A percentile compares a stretch with the other conserved stretches of the same genome.
Evolutionary conservation across 1,140 invertebrate species (phyloP).

Genomic region (Zaprionus vittiger): DNA sequence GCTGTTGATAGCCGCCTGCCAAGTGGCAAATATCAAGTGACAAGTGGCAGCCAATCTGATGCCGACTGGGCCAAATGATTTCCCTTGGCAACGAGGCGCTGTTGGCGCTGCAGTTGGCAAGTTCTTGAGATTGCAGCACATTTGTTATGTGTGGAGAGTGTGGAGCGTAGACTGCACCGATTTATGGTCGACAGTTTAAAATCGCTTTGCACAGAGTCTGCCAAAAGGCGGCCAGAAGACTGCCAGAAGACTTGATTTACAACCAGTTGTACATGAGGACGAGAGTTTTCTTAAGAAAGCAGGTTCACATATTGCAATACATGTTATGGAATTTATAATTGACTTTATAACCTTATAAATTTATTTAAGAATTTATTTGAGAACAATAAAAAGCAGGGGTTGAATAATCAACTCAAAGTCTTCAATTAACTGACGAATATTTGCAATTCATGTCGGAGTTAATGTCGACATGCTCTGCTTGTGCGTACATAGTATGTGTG

Average conservation of each 20-base stretch:
- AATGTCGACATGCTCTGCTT: neutral
- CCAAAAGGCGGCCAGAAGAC: constrained; percentile 30
- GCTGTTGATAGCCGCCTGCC: neutral
- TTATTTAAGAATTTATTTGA: too few species aligned
- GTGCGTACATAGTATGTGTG: constrained; percentile 6
- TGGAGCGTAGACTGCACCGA: constrained; percentile 21
- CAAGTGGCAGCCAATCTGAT: constrained; percentile 9
- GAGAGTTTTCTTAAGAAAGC: neutral
- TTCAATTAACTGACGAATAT: neutral
- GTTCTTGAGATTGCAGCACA: constrained; percentile 1
- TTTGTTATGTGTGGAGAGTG: constrained; percentile 15
- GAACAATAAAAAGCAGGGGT: neutral
- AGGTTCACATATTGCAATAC: neutral
- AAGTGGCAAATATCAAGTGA: neutral
- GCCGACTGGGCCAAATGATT: constrained; percentile 34
- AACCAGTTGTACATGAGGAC: constrained; percentile 6
- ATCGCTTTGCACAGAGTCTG: constrained; percentile 9
- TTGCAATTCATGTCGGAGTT: neutral
- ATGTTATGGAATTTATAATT: neutral
- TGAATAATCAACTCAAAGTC: constrained; percentile 1
- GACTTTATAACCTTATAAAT: neutral
- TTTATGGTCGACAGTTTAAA: constrained; percentile 47
- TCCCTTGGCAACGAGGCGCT: constrained; percentile 11
- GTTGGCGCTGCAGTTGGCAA: constrained; percentile 5
- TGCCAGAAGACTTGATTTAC: constrained; percentile 55